Evolutionary conservation across 2,113 vertebrate genomes (phyloP).

Genomic region (Bos javanicus): DNA sequence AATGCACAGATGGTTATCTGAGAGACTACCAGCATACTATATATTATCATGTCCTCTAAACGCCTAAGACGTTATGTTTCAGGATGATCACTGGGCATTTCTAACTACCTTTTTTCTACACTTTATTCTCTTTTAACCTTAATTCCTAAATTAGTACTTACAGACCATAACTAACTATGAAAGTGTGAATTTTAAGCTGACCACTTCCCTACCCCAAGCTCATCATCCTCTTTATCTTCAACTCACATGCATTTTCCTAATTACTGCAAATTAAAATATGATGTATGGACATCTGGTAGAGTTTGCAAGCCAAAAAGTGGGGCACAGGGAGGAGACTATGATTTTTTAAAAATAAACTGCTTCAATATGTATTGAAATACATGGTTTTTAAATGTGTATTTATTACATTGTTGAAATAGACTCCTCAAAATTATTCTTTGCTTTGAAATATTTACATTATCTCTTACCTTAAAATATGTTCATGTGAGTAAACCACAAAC

Average conservation of each 20-base stretch:
- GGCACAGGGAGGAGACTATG: neutral
- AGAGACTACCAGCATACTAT: neutral
- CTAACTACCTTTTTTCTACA: slow-evolving; percentile 62
- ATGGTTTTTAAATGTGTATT: neutral
- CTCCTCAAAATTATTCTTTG: neutral
- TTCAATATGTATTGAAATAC: slow-evolving; percentile 14
- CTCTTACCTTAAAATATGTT: neutral
- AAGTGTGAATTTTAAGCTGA: slow-evolving; percentile 26
- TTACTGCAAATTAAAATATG: neutral
- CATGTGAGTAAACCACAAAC: neutral
- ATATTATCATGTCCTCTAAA: slow-evolving; percentile 10
- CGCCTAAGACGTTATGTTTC: neutral
- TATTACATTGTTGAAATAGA: slow-evolving; percentile 22
- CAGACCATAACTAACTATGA: slow-evolving; percentile 20
- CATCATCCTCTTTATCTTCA: neutral
- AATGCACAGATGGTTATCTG: neutral
- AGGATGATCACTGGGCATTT: slow-evolving; percentile 7
- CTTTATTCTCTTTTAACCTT: slow-evolving; percentile 47
- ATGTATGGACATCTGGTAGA: neutral
- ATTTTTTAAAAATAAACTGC: neutral
- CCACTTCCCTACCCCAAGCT: neutral
- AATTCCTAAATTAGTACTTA: slow-evolving; percentile 37
- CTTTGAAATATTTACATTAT: slow-evolving; percentile 13
- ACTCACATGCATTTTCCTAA: slow-evolving; percentile 18
- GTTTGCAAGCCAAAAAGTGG: neutral